These are phyloP conservation scores for Sebastes kiyomatsui DNA, from an alignment of 2,797 vertebrate species.

Conservation along the genomic window DNA sequence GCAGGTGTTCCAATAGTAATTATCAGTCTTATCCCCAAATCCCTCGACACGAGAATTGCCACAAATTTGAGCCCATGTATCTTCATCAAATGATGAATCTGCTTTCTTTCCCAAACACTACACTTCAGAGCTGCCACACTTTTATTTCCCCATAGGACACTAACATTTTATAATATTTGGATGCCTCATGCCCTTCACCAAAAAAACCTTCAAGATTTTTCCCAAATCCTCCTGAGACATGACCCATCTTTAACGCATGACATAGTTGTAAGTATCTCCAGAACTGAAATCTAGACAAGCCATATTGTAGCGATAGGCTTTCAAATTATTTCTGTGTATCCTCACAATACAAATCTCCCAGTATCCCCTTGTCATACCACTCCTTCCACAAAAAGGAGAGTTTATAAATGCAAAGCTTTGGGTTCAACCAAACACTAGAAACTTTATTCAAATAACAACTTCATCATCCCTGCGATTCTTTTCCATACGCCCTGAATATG, in stretches of 20 bases:
- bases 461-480: background rate
- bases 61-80: background rate
- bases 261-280: background rate
- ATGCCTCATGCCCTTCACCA: background rate
- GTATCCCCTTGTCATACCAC: background rate
- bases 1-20: background rate
- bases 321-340: background rate
- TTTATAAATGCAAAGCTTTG: background rate
- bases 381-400: background rate
- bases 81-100: background rate
- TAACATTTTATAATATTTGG: background rate
- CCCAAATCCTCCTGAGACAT: background rate
- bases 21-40: background rate
- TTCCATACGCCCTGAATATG: background rate
- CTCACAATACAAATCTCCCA: background rate
- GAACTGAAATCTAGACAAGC: background rate
- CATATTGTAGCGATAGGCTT: background rate
- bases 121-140: background rate
- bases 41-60: background rate
- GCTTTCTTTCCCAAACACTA: background rate
- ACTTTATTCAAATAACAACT: background rate
- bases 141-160: background rate
- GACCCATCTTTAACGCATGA: background rate
- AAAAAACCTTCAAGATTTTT: background rate
- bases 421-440: background rate